A percentile compares a stretch with the other conserved stretches of the same genome.
Conservation (phyloP, 2,888 invertebrate genomes). For the Adelognathus sp. region DNA sequence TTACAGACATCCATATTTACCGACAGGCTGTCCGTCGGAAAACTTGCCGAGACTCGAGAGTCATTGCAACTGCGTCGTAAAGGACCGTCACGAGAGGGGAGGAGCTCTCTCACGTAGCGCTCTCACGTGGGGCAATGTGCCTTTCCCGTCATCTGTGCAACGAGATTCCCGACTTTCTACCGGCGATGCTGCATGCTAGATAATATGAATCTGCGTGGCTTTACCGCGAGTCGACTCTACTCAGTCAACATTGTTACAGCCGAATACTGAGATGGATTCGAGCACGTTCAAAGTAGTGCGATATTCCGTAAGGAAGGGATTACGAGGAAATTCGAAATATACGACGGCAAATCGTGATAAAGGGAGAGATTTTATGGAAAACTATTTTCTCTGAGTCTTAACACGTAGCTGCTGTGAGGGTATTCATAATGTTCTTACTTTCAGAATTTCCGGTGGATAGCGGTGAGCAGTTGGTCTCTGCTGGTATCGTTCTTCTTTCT, state of each 20-base stretch:
- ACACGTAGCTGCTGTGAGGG: too few relatives aligned
- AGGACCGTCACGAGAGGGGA: constrained; percentile 20
- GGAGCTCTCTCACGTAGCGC: constrained; percentile 20
- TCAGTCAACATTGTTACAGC: too few relatives aligned
- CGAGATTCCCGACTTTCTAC: constrained; percentile 47
- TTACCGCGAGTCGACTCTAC: too few relatives aligned
- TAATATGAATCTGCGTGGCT: background rate
- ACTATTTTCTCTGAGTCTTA: too few relatives aligned
- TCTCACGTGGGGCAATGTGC: constrained; percentile 39
- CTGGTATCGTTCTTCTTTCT: constrained; percentile 85
- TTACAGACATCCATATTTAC: background rate
- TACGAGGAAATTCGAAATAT: too few relatives aligned
- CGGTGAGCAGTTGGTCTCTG: constrained; percentile 83
- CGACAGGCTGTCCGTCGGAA: background rate
- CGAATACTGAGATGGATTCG: too few relatives aligned
- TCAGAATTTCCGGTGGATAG: constrained; percentile 83
- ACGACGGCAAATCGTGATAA: too few relatives aligned
- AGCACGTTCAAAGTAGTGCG: too few relatives aligned
- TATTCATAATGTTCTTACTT: too few relatives aligned
- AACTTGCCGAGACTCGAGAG: background rate
- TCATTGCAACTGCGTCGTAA: constrained; percentile 33
- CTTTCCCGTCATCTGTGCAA: constrained; percentile 38
- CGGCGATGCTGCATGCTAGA: background rate
- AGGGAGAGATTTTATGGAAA: too few relatives aligned
- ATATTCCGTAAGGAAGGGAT: too few relatives aligned